These are phyloP conservation scores for Pantelozetes paolii DNA, from an alignment of 2,888 invertebrate species.

Conservation along the genomic window DNA sequence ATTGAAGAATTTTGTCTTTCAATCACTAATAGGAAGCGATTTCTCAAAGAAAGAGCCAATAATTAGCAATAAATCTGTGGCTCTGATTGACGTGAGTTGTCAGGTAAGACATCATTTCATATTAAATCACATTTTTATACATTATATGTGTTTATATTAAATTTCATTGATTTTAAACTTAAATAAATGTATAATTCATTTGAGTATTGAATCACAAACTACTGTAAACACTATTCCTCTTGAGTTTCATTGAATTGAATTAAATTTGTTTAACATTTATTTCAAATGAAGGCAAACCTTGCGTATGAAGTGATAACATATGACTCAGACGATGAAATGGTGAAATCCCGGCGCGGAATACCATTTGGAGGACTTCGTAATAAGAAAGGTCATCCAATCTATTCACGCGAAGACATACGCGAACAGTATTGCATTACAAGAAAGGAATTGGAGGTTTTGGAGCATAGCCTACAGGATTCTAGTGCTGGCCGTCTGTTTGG, in stretches of 20 bases:
- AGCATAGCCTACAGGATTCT: background rate
- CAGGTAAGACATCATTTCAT: background rate
- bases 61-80: background rate
- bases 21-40: background rate
- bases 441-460: constrained; percentile 64
- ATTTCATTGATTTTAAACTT: too few species aligned
- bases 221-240: too few species aligned
- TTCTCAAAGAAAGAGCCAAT: background rate
- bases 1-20: too few species aligned
- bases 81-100: constrained; percentile 8
- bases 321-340: constrained; percentile 72
- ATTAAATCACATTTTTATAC: background rate
- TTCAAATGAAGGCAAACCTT: constrained; percentile 13
- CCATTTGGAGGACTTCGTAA: constrained; percentile 44
- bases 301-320: constrained; percentile 62
- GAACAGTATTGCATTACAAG: constrained; percentile 92
- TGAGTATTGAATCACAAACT: too few species aligned
- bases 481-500: constrained; percentile 17
- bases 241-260: too few species aligned
- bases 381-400: constrained; percentile 54
- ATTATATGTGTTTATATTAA: too few species aligned
- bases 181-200: too few species aligned
- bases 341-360: constrained; percentile 59
- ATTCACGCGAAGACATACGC: constrained; percentile 79
- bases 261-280: too few species aligned